Percentiles rank a stretch among this genome's conserved stretches.
Evolutionary conservation across 1,140 invertebrate genomes (phyloP).

Genomic region (Trichoplusia ni): DNA sequence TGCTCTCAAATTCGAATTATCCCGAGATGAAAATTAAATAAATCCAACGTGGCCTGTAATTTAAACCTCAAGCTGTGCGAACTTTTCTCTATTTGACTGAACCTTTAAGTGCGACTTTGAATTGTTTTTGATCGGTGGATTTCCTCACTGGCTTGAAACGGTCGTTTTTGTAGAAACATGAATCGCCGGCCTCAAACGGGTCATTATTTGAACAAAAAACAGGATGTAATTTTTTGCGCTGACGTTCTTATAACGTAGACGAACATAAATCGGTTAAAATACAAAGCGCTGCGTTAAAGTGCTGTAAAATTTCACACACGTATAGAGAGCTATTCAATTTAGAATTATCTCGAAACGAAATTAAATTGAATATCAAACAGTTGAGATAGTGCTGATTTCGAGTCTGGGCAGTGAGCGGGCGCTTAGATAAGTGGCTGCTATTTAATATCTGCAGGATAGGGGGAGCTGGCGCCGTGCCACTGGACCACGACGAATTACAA

Average conservation of each 20-base stretch:
- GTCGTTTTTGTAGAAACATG: background rate
- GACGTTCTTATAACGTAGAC: background rate
- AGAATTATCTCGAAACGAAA: constrained; percentile 32
- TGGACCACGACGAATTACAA: constrained; percentile 33
- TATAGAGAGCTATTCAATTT: constrained; percentile 19
- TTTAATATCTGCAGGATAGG: constrained; percentile 56
- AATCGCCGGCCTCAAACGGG: background rate
- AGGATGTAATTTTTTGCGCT: background rate
- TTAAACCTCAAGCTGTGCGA: constrained; percentile 44
- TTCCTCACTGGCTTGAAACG: background rate
- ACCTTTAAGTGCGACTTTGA: constrained; percentile 23
- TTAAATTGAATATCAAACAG: constrained; percentile 53
- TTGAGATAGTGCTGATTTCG: constrained; percentile 53
- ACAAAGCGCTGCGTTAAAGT: background rate
- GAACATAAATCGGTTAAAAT: background rate
- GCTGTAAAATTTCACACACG: constrained; percentile 26
- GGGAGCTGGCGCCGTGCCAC: constrained; percentile 51
- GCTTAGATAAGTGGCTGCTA: constrained; percentile 59
- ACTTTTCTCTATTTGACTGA: constrained; percentile 40
- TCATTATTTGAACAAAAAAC: constrained; percentile 15
- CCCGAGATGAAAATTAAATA: constrained; percentile 54
- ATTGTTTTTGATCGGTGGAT: constrained; percentile 30
- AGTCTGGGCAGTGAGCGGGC: constrained; percentile 44
- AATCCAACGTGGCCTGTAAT: constrained; percentile 45
- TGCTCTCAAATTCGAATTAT: constrained; percentile 51